Conservation (phyloP, 2,113 vertebrate genomes). For the Platichthys flesus region DNA sequence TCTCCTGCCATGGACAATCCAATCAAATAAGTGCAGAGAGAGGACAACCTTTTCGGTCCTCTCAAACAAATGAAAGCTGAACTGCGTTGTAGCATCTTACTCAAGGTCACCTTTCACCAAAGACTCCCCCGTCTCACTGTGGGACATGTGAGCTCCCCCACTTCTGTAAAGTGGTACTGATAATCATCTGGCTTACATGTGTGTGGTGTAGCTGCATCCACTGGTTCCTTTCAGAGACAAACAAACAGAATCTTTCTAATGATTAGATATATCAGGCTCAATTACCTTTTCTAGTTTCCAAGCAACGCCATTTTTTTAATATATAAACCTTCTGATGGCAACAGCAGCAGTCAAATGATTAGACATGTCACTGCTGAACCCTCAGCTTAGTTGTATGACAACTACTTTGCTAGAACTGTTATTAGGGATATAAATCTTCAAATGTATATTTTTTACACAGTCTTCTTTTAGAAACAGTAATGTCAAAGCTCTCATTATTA, state of each 20-base stretch:
- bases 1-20: conserved; percentile 64
- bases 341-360: too few relatives aligned
- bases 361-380: too few relatives aligned
- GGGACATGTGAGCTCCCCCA: conserved; percentile 20
- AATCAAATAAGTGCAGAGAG: conserved; percentile 72
- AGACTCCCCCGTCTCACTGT: conserved; percentile 23
- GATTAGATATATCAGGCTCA: not conserved
- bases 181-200: conserved; percentile 26
- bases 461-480: too few relatives aligned
- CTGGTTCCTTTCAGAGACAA: conserved; percentile 27
- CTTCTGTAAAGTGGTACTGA: conserved; percentile 63
- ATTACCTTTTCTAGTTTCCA: not conserved
- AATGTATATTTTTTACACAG: too few relatives aligned
- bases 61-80: conserved; percentile 79
- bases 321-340: too few relatives aligned
- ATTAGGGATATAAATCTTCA: too few relatives aligned
- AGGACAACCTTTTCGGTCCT: conserved; percentile 64
- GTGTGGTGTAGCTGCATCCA: too few relatives aligned
- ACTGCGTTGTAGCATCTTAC: conserved; percentile 28
- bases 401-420: too few relatives aligned
- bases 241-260: not conserved
- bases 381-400: too few relatives aligned
- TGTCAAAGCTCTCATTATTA: too few relatives aligned
- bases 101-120: conserved; percentile 72
- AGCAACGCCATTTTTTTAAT: too few relatives aligned